A percentile compares a stretch with the other conserved stretches of the same genome.
phyloP scores from a whole-genome alignment of 2,113 vertebrate genomes.

The Sinocyclocheilus anshuiensis region DNA sequence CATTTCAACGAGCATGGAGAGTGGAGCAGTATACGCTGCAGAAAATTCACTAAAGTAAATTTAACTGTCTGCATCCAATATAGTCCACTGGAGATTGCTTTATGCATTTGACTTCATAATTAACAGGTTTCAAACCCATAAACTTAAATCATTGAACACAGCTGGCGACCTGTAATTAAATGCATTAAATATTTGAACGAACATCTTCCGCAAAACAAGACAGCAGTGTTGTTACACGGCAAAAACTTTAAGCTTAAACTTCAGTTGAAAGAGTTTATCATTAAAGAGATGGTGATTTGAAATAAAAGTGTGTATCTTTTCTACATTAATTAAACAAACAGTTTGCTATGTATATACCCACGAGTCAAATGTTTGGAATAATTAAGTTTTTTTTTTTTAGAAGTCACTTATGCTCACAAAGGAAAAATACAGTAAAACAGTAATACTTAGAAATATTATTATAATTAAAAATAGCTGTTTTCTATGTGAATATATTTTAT shows the following conservation, averaged over 20 bases:
- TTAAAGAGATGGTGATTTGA: constrained; percentile 38
- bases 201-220: constrained; percentile 79
- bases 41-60: constrained; percentile 81
- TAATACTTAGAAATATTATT: too few relatives aligned
- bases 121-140: constrained; percentile 83
- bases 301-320: background rate
- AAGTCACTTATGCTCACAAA: too few relatives aligned
- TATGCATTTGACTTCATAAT: constrained; percentile 83
- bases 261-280: constrained; percentile 39
- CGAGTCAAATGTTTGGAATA: too few relatives aligned
- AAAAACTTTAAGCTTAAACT: constrained; percentile 73
- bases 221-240: constrained; percentile 69
- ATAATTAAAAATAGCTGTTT: background rate
- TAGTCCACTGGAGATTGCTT: constrained; percentile 79
- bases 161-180: constrained; percentile 83
- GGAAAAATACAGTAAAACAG: too few relatives aligned
- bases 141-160: constrained; percentile 82
- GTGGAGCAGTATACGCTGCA: constrained; percentile 63
- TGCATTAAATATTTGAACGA: constrained; percentile 83
- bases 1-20: constrained; percentile 60
- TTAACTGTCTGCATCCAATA: constrained; percentile 81
- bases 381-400: too few relatives aligned
- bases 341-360: background rate
- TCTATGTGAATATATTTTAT: background rate
- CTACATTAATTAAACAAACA: too few relatives aligned